Conservation (phyloP, 2,888 invertebrate species). For the Dicroscelio sp. region DNA sequence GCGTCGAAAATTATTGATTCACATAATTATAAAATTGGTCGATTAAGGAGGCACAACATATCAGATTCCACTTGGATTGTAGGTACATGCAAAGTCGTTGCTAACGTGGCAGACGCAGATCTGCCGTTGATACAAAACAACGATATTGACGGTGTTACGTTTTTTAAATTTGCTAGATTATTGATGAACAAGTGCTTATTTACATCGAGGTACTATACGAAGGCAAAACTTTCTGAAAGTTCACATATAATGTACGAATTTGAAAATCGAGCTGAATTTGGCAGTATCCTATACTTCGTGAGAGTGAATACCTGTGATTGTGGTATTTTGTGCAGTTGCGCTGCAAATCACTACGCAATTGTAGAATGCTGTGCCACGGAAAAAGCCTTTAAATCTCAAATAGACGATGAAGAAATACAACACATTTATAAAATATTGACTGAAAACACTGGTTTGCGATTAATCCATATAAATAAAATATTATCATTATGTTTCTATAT, state of each 20-base stretch:
- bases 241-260: slow-evolving; percentile 43
- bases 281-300: slow-evolving; percentile 43
- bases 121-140: background rate
- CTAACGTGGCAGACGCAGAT: too few relatives aligned
- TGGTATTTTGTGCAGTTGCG: slow-evolving; percentile 32
- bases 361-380: background rate
- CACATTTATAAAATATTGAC: background rate
- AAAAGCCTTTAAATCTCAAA: background rate
- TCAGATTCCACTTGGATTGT: slow-evolving; percentile 47
- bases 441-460: background rate
- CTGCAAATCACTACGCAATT: slow-evolving; percentile 28
- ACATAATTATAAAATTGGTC: slow-evolving; percentile 47
- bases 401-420: background rate
- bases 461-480: background rate
- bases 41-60: slow-evolving; percentile 44
- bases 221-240: slow-evolving; percentile 34
- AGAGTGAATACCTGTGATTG: slow-evolving; percentile 59
- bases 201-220: slow-evolving; percentile 31
- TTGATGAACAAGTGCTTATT: slow-evolving; percentile 59
- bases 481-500: background rate
- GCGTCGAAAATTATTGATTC: background rate
- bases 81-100: slow-evolving; percentile 17
- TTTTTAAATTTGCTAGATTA: slow-evolving; percentile 42
- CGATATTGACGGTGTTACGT: background rate
- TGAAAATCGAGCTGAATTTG: slow-evolving; percentile 22